Percentiles rank a stretch among this genome's conserved stretches.
Conservation (phyloP, 2,113 vertebrate species). For the Regulus satrapa region DNA sequence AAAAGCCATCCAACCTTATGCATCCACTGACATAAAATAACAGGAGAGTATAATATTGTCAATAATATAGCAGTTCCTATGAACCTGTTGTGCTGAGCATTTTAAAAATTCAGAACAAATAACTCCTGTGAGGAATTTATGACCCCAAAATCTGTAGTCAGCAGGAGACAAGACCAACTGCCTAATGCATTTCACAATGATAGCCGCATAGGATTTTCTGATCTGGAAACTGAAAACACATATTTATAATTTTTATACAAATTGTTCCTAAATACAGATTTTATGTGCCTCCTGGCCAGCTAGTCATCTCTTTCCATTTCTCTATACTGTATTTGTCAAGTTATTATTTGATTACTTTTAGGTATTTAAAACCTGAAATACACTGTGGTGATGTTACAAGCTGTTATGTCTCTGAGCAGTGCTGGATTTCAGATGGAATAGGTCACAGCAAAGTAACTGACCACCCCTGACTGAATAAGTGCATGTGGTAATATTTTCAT, state of each 20-base stretch:
- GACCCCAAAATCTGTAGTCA: neutral
- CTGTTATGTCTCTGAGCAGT: neutral
- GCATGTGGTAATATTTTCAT: neutral
- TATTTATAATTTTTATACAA: neutral
- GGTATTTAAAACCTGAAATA: neutral
- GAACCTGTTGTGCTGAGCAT: neutral
- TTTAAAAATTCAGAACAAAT: neutral
- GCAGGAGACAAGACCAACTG: neutral
- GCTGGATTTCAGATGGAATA: neutral
- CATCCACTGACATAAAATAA: neutral
- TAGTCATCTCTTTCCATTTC: neutral
- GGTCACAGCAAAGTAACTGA: neutral
- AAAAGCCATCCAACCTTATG: neutral
- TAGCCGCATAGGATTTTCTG: neutral
- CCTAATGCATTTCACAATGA: neutral
- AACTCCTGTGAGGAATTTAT: neutral
- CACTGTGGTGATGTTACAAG: neutral
- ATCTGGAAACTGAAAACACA: neutral
- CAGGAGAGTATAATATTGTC: neutral
- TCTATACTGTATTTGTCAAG: neutral
- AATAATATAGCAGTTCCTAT: neutral
- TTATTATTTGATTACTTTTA: neutral
- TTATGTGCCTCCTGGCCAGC: neutral
- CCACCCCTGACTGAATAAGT: neutral
- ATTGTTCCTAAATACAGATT: neutral